Evolutionary conservation across 2,888 invertebrate species (phyloP), one percentile per base, ranked within the genome.

Genomic region (Electrophaes corylata): DNA sequence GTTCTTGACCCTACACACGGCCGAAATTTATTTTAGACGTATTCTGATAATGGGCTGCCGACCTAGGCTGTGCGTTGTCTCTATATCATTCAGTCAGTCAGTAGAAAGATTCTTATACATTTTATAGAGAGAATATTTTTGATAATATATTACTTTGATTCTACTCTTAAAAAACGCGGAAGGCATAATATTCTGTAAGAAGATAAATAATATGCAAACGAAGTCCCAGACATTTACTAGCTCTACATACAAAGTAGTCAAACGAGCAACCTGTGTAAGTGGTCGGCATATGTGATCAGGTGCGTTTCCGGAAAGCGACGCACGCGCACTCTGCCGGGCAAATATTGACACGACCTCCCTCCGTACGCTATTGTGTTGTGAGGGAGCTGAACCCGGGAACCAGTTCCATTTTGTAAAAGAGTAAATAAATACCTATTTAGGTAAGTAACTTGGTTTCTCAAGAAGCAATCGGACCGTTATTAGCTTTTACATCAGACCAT

Each of bases 311-410:
- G 76, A 69, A 70, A 75, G 62, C 71, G 67, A 61, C 76, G 80
- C 79, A 73, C 78, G 76, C 80, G 78, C 80, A 76, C 70, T 68
- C 66, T 69, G 52, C 67, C 70, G 59, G 67, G 70, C 71, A 79
- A 78, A 83, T 84, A 81, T 84, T 84, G 80, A 84, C 83, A 74
- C 73, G 68, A 69, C 73, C 72, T 67, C 68, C 64, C 37, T 10
- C 60, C 61, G 58, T 46, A 57, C 47, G 33, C 52, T 56, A 37
- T 37, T 37, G 16, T 57, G 62, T 47, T 51, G 44, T 47, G 44
- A 52, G 35, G 44, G 50, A 52, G 52, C 62, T 14, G 26, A 14
- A n/a, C 19, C 43, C 29, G 41, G 29, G 41, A 48, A 47, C 55
- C 48, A 33, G 54, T 55, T 60, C 45, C 37, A 54, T 40, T 49